Base-by-base conservation (phyloP, 2,888 invertebrate genomes). In the Hemistola chrysoprasaria region DNA sequence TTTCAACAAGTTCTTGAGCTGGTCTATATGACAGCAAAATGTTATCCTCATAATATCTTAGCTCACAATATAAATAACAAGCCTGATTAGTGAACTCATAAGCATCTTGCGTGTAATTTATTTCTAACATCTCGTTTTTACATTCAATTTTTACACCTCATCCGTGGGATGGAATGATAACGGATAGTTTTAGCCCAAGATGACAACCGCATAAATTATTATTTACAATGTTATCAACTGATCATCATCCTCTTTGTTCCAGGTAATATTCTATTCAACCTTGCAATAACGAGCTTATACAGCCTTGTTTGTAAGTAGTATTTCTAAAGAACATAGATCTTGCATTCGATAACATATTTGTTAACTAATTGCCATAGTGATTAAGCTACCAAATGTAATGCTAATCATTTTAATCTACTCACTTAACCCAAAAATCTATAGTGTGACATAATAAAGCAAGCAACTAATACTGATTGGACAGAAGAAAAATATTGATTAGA, bases 211-310 rank as follows among this genome's bases (percentile, higher is more conserved):
- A 20, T 22, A 5, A 23, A 36, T 25, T 46, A n/a, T 32, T 29
- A 11, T 16, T 16, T 16, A 16, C 4, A 38, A 22, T 40, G 8
- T 28, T 38, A 42, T 47, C 10, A 42, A 39, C 54, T 51, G 30
- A 54, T 31, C 28, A 43, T 50, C 30, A 40, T 46, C 27, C 20
- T 40, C 31, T 38, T 44, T 50, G 50, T 55, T 55, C 10, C 52
- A 55, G 52, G 52, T 55, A 55, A 55, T 46, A 52, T 46, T 36
- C 20, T 25, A 26, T 40, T 22, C 39, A 40, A 23, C 25, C 31
- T 47, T 6, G 26, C 21, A 20, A 38, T 44, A 36, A 48, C 45
- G 47, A 45, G 26, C 22, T 25, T 5, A 22, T 8, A 8, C 24
- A 11, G 10, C 36, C 22, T 29, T 16, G 31, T 26, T 30, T 30